A percentile compares a stretch with the other conserved stretches of the same genome.
Evolutionary conservation across 1,140 invertebrate species (phyloP).

Genomic region (Procambarus clarkii): DNA sequence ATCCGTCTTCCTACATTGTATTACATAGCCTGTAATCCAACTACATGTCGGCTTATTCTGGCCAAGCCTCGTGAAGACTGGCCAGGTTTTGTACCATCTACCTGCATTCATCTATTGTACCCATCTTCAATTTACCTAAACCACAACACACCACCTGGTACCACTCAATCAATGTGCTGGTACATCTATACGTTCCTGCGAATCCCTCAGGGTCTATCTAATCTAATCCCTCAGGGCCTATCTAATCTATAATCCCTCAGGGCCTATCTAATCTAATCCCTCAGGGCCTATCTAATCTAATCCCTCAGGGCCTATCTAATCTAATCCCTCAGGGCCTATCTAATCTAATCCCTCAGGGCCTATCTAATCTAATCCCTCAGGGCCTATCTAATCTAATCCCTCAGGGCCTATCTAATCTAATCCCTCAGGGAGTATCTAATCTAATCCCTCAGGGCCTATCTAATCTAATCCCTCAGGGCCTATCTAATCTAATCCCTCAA

Average conservation of each 20-base stretch:
- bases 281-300: neutral
- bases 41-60: no score
- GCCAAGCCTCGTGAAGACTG: no score
- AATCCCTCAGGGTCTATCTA: neutral
- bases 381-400: neutral
- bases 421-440: neutral
- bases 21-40: no score
- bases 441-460: neutral
- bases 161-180: no score
- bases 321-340: neutral
- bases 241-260: neutral
- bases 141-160: no score
- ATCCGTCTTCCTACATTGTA: no score
- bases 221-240: neutral
- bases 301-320: neutral
- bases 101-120: neutral
- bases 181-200: no score
- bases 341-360: neutral
- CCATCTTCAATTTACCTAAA: neutral
- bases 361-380: no score
- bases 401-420: neutral
- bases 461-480: neutral
- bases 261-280: neutral
- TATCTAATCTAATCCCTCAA: neutral
- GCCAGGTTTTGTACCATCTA: no score